A percentile compares a stretch with the other conserved stretches of the same genome.
These are phyloP conservation scores for Amblyraja radiata DNA, from an alignment of 2,797 vertebrate species.

Conservation along the genomic window DNA sequence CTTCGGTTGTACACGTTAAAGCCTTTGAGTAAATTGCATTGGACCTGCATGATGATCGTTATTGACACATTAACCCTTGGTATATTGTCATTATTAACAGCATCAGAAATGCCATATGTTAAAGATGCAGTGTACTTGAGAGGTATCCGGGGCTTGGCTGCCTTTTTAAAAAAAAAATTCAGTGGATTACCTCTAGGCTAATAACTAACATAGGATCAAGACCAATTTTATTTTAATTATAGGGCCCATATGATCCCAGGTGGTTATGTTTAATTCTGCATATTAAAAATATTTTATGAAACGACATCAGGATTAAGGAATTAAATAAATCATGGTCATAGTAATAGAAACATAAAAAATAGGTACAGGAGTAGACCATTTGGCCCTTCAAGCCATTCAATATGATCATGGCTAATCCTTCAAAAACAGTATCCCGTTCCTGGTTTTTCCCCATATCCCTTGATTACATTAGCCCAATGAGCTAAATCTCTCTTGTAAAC, in stretches of 20 bases:
- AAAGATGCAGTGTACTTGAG: constrained; percentile 26
- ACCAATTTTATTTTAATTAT: neutral
- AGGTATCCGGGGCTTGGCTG: neutral
- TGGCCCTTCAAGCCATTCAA: too few species aligned
- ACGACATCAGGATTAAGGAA: too few species aligned
- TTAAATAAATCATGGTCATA: too few species aligned
- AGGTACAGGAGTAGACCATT: too few species aligned
- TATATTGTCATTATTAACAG: constrained; percentile 58
- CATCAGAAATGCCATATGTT: neutral
- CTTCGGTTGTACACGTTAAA: constrained; percentile 52
- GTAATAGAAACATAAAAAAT: too few species aligned
- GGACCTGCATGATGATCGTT: constrained; percentile 48
- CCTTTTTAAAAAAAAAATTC: neutral
- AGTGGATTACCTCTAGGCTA: neutral
- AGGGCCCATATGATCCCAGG: neutral
- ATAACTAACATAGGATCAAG: neutral
- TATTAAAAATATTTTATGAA: too few species aligned
- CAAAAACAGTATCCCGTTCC: too few species aligned
- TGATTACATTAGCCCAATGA: too few species aligned
- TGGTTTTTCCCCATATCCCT: too few species aligned
- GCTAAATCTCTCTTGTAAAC: too few species aligned
- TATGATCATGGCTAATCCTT: too few species aligned
- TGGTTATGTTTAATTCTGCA: neutral
- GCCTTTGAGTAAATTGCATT: constrained; percentile 43
- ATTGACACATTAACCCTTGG: constrained; percentile 60